Percentiles rank a stretch among this genome's conserved stretches.
phyloP scores from a whole-genome alignment of 1,140 invertebrate species.

The Drosophila jambulina region DNA sequence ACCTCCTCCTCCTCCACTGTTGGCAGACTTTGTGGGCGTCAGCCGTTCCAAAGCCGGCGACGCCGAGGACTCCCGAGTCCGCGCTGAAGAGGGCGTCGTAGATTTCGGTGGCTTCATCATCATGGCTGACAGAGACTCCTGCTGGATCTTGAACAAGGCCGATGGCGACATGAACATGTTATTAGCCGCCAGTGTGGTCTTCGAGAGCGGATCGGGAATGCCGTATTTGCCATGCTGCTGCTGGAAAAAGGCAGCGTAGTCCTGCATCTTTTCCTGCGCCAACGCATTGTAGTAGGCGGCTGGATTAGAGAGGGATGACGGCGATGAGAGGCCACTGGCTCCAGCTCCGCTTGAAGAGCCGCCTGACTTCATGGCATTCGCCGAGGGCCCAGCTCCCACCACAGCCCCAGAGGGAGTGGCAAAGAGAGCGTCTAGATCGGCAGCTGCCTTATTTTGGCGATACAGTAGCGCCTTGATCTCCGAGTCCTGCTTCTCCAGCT shows the following conservation, averaged over 20 bases:
- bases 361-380: slow-evolving; percentile 32
- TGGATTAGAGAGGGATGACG: slow-evolving; percentile 64
- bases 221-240: slow-evolving; percentile 80
- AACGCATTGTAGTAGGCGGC: slow-evolving; percentile 80
- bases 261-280: slow-evolving; percentile 83
- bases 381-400: slow-evolving; percentile 45
- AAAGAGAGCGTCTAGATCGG: slow-evolving; percentile 79
- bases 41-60: slow-evolving; percentile 84
- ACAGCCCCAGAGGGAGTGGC: slow-evolving; percentile 64
- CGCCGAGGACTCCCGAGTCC: slow-evolving; percentile 79
- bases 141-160: slow-evolving; percentile 86
- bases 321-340: slow-evolving; percentile 45
- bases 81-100: slow-evolving; percentile 67
- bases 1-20: slow-evolving; percentile 35
- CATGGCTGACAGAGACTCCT: slow-evolving; percentile 86
- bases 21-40: slow-evolving; percentile 77
- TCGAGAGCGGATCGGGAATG: slow-evolving; percentile 89
- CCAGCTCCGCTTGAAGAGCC: slow-evolving; percentile 25
- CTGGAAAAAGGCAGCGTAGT: slow-evolving; percentile 81
- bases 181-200: slow-evolving; percentile 89
- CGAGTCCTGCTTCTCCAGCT: slow-evolving; percentile 78
- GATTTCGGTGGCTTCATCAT: slow-evolving; percentile 85
- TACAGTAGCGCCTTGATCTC: slow-evolving; percentile 77
- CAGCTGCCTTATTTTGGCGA: slow-evolving; percentile 76
- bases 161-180: slow-evolving; percentile 89